Conservation (phyloP, 2,797 vertebrate genomes). For the Sebastes baramenuke region DNA sequence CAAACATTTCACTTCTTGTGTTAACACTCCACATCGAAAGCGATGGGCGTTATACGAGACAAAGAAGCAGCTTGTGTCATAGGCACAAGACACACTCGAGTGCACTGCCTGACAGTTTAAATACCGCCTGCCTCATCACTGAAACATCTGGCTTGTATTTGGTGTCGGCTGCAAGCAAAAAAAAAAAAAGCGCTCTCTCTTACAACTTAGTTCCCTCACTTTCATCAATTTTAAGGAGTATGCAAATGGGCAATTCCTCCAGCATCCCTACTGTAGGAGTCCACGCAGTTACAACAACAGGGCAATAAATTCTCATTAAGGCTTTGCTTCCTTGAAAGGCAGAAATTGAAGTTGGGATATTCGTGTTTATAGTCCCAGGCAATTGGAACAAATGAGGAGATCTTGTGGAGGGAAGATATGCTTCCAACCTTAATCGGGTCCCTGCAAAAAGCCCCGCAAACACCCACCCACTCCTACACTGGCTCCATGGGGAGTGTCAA, state of each 20-base stretch:
- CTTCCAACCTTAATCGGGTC: conserved; percentile 55
- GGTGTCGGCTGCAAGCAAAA: conserved; percentile 27
- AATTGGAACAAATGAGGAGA: conserved; percentile 79
- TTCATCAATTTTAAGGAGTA: conserved; percentile 73
- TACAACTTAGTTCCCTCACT: conserved; percentile 57
- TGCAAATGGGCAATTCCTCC: conserved; percentile 66
- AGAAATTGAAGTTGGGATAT: conserved; percentile 67
- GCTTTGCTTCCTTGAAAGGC: conserved; percentile 58
- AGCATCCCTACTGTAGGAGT: conserved; percentile 49
- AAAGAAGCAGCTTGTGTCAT: conserved; percentile 62
- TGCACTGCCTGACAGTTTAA: conserved; percentile 57
- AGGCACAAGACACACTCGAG: conserved; percentile 40
- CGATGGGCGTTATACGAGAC: conserved; percentile 45
- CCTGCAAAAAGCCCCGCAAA: neutral
- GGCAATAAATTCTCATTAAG: conserved; percentile 81
- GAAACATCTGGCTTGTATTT: conserved; percentile 68
- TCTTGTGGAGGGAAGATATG: conserved; percentile 58
- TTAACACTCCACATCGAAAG: conserved; percentile 51
- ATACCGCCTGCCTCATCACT: conserved; percentile 54
- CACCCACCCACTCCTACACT: neutral
- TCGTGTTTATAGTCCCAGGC: conserved; percentile 70
- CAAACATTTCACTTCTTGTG: conserved; percentile 66
- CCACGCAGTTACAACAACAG: conserved; percentile 51
- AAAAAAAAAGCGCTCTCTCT: conserved; percentile 19
- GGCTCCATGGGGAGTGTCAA: conserved; percentile 54